phyloP scores from a whole-genome alignment of 1,140 invertebrate genomes.

The Chelonus insularis region DNA sequence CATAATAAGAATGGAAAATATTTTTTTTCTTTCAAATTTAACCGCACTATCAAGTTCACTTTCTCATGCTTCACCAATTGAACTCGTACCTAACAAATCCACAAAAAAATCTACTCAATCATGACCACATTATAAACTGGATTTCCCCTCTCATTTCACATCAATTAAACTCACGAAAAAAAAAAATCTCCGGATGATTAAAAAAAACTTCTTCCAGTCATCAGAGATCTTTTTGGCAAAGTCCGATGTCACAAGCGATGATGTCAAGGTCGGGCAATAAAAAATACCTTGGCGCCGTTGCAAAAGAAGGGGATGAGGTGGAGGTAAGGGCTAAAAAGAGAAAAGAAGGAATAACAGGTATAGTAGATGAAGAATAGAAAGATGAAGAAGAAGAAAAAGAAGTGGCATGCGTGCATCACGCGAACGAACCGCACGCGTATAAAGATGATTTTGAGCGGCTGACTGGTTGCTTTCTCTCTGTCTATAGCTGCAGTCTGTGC shows the following conservation, averaged over 20 bases:
- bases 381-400: constrained; percentile 27
- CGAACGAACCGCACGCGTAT: constrained; percentile 51
- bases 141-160: no score
- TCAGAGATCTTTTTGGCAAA: not conserved
- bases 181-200: no score
- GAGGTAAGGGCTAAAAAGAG: not conserved
- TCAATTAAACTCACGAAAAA: no score
- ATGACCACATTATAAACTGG: no score
- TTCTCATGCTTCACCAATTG: no score
- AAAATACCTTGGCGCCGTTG: constrained; percentile 24
- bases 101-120: no score
- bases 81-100: no score
- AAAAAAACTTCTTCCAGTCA: no score
- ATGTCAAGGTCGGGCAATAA: constrained; percentile 11
- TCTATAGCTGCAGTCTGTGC: not conserved
- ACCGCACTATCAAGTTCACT: no score
- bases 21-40: no score
- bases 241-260: not conserved
- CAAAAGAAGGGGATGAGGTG: constrained; percentile 7
- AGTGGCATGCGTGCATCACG: constrained; percentile 49
- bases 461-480: constrained; percentile 12
- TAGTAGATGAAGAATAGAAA: constrained; percentile 21
- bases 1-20: not conserved
- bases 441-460: constrained; percentile 44
- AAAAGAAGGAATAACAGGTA: constrained; percentile 7